Conservation (phyloP, 2,888 invertebrate genomes). For the Folsomia candida region DNA sequence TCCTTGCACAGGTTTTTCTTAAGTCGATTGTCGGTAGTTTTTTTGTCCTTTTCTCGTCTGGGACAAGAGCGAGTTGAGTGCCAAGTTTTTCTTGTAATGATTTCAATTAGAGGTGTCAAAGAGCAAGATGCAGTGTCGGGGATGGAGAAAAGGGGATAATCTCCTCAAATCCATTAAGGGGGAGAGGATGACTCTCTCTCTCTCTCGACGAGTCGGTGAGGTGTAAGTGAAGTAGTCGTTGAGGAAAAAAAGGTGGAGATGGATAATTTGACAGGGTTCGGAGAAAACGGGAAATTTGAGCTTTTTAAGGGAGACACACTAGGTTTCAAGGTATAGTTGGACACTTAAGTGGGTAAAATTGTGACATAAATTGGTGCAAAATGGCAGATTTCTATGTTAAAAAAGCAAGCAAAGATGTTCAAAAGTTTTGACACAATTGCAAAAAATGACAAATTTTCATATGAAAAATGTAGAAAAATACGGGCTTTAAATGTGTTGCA, state of each 20-base stretch:
- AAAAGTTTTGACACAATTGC: neutral
- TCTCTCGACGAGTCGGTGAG: neutral
- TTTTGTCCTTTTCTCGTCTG: neutral
- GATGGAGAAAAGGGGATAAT: neutral
- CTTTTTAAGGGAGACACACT: too few relatives aligned
- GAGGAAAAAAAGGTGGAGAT: neutral
- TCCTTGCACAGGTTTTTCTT: too few relatives aligned
- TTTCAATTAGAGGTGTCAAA: constrained; percentile 41
- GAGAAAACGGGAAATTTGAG: too few relatives aligned
- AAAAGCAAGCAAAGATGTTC: too few relatives aligned
- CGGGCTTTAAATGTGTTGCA: neutral
- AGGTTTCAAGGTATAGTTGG: too few relatives aligned
- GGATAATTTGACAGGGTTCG: neutral
- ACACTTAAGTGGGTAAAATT: too few relatives aligned
- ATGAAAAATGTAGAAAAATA: neutral
- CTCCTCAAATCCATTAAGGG: neutral
- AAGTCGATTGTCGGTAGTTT: constrained; percentile 21
- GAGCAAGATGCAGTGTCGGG: constrained; percentile 19
- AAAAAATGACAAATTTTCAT: neutral
- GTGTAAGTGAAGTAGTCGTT: constrained; percentile 5
- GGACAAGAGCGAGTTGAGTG: constrained; percentile 13
- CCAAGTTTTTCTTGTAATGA: constrained; percentile 28
- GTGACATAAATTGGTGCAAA: too few relatives aligned
- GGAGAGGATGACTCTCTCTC: too few relatives aligned
- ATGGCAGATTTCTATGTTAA: too few relatives aligned